Evolutionary conservation across 2,888 invertebrate species (phyloP).

Genomic region (Operophtera brumata): DNA sequence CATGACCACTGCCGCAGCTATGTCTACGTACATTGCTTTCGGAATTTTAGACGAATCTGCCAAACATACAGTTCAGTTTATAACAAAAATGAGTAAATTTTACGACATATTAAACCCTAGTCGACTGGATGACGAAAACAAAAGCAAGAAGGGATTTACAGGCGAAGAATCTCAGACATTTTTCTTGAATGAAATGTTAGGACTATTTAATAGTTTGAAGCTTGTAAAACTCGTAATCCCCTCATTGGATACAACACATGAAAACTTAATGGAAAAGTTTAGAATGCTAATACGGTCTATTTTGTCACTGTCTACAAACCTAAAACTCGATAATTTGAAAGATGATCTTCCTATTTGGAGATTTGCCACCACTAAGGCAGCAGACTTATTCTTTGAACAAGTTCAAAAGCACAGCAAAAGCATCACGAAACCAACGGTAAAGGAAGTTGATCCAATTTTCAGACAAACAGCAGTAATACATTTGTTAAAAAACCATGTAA

Average conservation of each 20-base stretch:
- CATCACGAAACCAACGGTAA: slow-evolving; percentile 18
- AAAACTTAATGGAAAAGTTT: slow-evolving; percentile 1
- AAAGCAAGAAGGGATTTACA: not conserved
- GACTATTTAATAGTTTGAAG: slow-evolving; percentile 9
- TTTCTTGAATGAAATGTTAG: slow-evolving; percentile 7
- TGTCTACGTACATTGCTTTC: slow-evolving; percentile 20
- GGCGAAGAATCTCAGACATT: not conserved
- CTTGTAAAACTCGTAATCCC: not conserved
- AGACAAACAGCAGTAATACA: slow-evolving; percentile 17
- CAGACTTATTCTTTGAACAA: slow-evolving; percentile 16
- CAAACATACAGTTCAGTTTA: slow-evolving; percentile 10
- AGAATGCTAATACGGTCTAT: slow-evolving; percentile 9
- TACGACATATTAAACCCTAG: slow-evolving; percentile 13
- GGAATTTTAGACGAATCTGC: slow-evolving; percentile 12
- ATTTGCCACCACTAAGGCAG: slow-evolving; percentile 7
- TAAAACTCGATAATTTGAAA: slow-evolving; percentile 1
- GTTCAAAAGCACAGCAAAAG: slow-evolving; percentile 12
- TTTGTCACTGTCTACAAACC: slow-evolving; percentile 7
- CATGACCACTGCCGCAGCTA: slow-evolving; percentile 25
- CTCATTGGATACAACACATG: not conserved
- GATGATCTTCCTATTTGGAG: slow-evolving; percentile 11
- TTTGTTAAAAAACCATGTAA: slow-evolving; percentile 12
- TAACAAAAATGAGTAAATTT: slow-evolving; percentile 20
- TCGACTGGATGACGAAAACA: slow-evolving; percentile 1
- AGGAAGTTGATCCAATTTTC: slow-evolving; percentile 16